Evolutionary conservation across 2,797 vertebrate species (phyloP).

Genomic region (Enteromius anoplus): DNA sequence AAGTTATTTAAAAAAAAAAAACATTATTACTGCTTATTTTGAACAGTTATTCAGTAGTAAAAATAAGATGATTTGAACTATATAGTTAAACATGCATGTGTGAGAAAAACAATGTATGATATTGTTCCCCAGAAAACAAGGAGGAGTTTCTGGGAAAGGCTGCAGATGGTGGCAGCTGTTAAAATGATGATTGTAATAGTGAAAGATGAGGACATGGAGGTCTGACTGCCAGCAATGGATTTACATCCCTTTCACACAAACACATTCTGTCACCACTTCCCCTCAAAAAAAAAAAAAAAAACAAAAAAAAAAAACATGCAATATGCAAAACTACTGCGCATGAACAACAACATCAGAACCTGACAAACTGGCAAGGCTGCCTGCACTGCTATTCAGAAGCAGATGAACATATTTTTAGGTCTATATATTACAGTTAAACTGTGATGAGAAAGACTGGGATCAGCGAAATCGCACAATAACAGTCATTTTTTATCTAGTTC

Average conservation of each 20-base stretch:
- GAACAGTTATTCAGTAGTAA: background rate
- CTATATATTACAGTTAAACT: background rate
- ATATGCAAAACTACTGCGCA: constrained; percentile 20
- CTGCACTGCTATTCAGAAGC: background rate
- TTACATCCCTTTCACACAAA: constrained; percentile 52
- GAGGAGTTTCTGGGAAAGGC: constrained; percentile 20
- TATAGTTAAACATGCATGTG: background rate
- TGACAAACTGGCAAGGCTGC: background rate
- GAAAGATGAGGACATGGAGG: constrained; percentile 36
- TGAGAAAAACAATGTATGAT: background rate
- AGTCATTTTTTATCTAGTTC: background rate
- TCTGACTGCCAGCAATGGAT: constrained; percentile 55
- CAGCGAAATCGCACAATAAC: background rate
- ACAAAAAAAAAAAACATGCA: too few species aligned
- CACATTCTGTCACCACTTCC: background rate
- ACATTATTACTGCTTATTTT: too few species aligned
- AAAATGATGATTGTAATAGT: constrained; percentile 28
- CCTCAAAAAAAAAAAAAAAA: background rate
- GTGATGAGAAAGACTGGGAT: background rate
- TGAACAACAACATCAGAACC: background rate
- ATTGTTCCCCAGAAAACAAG: constrained; percentile 29
- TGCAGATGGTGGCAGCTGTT: constrained; percentile 44
- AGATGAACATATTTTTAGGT: background rate
- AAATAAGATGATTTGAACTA: background rate
- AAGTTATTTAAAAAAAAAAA: background rate